Evolutionary conservation across 2,113 vertebrate genomes (phyloP).

Genomic region (Pelmatolapia mariae): DNA sequence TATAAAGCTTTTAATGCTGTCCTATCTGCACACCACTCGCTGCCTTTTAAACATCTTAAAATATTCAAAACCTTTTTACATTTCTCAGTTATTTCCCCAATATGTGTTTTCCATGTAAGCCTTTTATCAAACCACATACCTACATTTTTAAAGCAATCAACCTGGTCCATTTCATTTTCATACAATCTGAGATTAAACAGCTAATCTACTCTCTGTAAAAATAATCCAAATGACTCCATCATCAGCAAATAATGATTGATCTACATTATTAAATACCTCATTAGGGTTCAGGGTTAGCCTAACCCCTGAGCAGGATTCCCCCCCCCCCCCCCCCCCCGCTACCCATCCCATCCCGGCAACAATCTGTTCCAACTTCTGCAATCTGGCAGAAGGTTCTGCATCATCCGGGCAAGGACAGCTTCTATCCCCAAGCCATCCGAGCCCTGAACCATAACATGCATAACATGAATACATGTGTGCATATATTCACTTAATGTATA

Average conservation of each 20-base stretch:
- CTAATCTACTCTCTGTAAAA: not conserved
- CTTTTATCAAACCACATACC: not conserved
- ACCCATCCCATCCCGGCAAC: not conserved
- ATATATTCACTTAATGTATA: not conserved
- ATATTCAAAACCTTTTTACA: not conserved
- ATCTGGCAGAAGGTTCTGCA: fast-evolving
- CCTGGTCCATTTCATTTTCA: not conserved
- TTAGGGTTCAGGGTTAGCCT: not conserved
- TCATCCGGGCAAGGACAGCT: fast-evolving
- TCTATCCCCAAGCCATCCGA: fast-evolving
- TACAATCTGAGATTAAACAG: not conserved
- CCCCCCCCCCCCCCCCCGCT: not conserved
- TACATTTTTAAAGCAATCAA: fast-evolving
- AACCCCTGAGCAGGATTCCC: not conserved
- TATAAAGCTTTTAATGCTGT: not conserved
- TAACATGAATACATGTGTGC: not conserved
- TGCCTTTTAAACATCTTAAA: not conserved
- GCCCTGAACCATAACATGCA: not conserved
- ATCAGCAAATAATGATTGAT: not conserved
- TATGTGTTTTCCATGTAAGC: not conserved
- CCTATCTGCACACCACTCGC: fast-evolving
- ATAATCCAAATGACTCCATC: not conserved
- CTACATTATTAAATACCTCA: not conserved
- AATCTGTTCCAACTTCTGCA: not conserved
- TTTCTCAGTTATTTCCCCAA: not conserved